A percentile compares a stretch with the other conserved stretches of the same genome.
phyloP scores from a whole-genome alignment of 2,888 invertebrate species.

The Lutraria lutraria region DNA sequence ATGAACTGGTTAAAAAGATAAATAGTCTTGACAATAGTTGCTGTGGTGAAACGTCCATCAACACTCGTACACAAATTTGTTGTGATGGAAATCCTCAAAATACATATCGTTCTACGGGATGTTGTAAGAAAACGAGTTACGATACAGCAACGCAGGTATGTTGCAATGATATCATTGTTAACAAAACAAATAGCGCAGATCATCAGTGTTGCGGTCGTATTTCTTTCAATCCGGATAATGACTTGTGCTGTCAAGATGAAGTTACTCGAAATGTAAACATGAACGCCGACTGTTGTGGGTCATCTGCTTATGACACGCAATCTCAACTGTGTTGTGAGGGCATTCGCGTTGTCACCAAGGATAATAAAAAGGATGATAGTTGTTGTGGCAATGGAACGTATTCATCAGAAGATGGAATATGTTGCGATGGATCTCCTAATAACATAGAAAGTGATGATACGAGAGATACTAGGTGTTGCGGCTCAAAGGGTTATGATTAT shows the following conservation, averaged over 20 bases:
- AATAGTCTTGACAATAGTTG: constrained; percentile 40
- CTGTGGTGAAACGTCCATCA: constrained; percentile 52
- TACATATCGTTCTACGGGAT: constrained; percentile 19
- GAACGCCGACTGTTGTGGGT: constrained; percentile 53
- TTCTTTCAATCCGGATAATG: constrained; percentile 48
- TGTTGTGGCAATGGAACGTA: constrained; percentile 55
- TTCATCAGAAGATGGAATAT: constrained; percentile 45
- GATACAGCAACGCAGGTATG: constrained; percentile 46
- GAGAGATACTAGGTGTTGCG: constrained; percentile 49
- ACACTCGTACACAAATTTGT: constrained; percentile 49
- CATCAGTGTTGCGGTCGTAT: constrained; percentile 50
- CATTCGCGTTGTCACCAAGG: constrained; percentile 28
- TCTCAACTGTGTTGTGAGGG: constrained; percentile 52
- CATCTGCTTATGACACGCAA: constrained; percentile 39
- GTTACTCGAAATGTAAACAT: constrained; percentile 45
- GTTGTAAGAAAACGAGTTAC: constrained; percentile 38
- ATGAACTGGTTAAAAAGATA: constrained; percentile 37
- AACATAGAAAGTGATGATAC: constrained; percentile 28
- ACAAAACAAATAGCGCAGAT: constrained; percentile 43
- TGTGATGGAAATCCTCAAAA: constrained; percentile 44
- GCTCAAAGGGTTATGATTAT: constrained; percentile 41
- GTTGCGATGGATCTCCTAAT: constrained; percentile 44
- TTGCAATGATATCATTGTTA: constrained; percentile 47
- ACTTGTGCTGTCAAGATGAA: constrained; percentile 50
- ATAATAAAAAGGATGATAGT: constrained; percentile 32